These are phyloP conservation scores for Papilio aristodemus DNA, from an alignment of 1,140 invertebrate species.

Conservation along the genomic window DNA sequence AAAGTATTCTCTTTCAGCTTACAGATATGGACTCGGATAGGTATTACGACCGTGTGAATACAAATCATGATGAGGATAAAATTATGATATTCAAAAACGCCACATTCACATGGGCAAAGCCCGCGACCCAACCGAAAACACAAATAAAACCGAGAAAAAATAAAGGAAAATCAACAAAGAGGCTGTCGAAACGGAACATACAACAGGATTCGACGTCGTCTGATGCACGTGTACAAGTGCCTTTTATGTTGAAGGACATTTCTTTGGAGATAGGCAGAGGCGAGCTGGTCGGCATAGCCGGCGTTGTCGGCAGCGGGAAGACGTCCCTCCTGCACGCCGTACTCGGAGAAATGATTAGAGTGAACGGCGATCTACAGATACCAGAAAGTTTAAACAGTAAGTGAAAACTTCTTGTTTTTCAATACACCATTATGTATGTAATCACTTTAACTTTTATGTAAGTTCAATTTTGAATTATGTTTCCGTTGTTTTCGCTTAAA, in stretches of 20 bases:
- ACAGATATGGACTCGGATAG: constrained; percentile 82
- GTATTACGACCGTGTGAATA: constrained; percentile 74
- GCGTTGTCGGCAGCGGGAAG: constrained; percentile 89
- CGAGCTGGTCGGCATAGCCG: constrained; percentile 86
- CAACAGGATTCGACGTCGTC: constrained; percentile 57
- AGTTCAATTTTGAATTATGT: too few species aligned
- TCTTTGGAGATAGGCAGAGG: constrained; percentile 83
- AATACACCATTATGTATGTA: too few species aligned
- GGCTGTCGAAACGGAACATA: constrained; percentile 50
- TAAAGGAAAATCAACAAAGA: constrained; percentile 77
- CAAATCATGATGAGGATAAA: constrained; percentile 71
- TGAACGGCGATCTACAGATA: constrained; percentile 83
- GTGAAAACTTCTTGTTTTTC: too few species aligned
- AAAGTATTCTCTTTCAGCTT: constrained; percentile 70
- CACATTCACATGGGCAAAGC: constrained; percentile 72
- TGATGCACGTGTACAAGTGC: constrained; percentile 44
- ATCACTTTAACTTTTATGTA: too few species aligned
- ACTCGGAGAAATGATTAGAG: constrained; percentile 87
- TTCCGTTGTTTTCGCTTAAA: too few species aligned
- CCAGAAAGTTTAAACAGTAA: constrained; percentile 83
- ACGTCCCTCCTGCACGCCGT: constrained; percentile 87
- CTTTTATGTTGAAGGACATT: constrained; percentile 81
- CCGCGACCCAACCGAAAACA: constrained; percentile 39
- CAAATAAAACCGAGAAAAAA: constrained; percentile 65
- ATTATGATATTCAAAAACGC: constrained; percentile 80